Percentiles rank a stretch among this genome's conserved stretches.
These are phyloP conservation scores for Tanytarsus gracilentus DNA, from an alignment of 2,888 invertebrate genomes.

Conservation along the genomic window DNA sequence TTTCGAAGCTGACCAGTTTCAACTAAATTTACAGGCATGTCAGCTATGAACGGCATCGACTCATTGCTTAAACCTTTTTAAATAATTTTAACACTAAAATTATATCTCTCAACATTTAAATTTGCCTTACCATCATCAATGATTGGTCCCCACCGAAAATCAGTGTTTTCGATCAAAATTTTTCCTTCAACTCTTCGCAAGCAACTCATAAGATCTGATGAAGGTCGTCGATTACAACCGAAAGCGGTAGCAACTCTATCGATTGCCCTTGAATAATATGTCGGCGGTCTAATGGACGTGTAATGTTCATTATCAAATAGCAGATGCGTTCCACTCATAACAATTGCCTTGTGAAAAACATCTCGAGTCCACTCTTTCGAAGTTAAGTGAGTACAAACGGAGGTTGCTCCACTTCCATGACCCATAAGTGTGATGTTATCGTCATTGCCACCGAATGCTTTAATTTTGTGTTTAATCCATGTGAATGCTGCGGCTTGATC, in stretches of 20 bases:
- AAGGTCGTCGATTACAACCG: constrained; percentile 59
- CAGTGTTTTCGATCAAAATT: constrained; percentile 52
- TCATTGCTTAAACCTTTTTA: constrained; percentile 52
- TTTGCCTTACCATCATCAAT: constrained; percentile 47
- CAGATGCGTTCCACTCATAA: constrained; percentile 70
- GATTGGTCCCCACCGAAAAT: constrained; percentile 64
- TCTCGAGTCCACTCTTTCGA: constrained; percentile 55
- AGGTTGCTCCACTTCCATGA: constrained; percentile 69
- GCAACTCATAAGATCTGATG: constrained; percentile 58
- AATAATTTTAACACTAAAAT: background rate
- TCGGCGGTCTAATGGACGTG: constrained; percentile 53
- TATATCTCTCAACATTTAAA: background rate
- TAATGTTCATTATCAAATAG: constrained; percentile 39
- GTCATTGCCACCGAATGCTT: constrained; percentile 63
- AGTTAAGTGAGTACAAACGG: constrained; percentile 66
- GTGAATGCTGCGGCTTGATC: constrained; percentile 71
- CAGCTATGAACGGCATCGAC: constrained; percentile 56
- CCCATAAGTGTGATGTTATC: constrained; percentile 69
- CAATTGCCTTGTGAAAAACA: constrained; percentile 64
- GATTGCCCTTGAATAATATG: constrained; percentile 52
- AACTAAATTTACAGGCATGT: constrained; percentile 55
- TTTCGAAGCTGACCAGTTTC: constrained; percentile 54
- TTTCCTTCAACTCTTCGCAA: constrained; percentile 53
- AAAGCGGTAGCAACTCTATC: constrained; percentile 57
- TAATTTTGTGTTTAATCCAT: constrained; percentile 70